phyloP scores from a whole-genome alignment of 64 coral and sea anemone species.

The Dendronephthya gigantea region DNA sequence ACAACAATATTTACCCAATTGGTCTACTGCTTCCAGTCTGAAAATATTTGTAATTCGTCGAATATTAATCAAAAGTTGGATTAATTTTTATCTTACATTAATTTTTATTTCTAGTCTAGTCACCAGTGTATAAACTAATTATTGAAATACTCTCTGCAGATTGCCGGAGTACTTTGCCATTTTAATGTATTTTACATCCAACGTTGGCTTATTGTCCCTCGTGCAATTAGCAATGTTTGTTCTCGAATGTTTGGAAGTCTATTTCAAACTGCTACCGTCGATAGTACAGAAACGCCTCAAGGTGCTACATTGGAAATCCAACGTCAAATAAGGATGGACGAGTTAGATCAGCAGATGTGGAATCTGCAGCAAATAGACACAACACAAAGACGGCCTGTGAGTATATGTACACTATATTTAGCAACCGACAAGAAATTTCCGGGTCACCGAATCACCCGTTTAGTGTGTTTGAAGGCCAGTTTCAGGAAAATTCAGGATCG shows the following conservation, averaged over 20 bases:
- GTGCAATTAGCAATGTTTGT: not conserved
- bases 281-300: not conserved
- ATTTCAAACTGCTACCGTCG: not conserved
- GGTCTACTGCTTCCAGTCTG: too few relatives aligned
- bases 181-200: not conserved
- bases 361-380: not conserved
- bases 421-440: not conserved
- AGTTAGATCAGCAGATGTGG: slow-evolving; percentile 11
- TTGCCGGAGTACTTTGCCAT: not conserved
- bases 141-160: not conserved
- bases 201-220: not conserved
- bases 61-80: too few relatives aligned
- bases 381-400: not conserved
- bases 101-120: too few relatives aligned
- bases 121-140: not conserved
- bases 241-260: not conserved
- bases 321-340: not conserved
- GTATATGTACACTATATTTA: not conserved
- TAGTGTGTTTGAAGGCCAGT: too few relatives aligned
- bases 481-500: too few relatives aligned
- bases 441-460: too few relatives aligned
- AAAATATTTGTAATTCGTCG: too few relatives aligned
- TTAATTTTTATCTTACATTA: too few relatives aligned
- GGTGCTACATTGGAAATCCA: slow-evolving; percentile 4
- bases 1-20: too few relatives aligned